These are phyloP conservation scores for Acanthopagrus latus DNA, from an alignment of 2,797 vertebrate species.

Conservation along the genomic window DNA sequence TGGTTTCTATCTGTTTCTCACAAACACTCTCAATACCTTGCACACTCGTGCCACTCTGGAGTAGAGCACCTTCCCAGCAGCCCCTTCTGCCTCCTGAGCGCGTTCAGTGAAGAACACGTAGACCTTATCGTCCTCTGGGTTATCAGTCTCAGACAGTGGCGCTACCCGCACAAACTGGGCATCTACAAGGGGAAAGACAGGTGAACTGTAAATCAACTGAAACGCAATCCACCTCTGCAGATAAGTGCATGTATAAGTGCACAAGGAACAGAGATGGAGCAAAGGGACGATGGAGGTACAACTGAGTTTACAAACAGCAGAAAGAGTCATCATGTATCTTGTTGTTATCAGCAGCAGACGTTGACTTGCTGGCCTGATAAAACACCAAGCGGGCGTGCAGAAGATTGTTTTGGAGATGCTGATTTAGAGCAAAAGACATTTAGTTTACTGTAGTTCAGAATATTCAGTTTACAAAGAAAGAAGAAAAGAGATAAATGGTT, in stretches of 20 bases:
- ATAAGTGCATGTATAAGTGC: slow-evolving; percentile 19
- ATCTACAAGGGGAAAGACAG: slow-evolving; percentile 70
- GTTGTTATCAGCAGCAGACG: slow-evolving; percentile 64
- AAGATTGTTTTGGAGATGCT: slow-evolving; percentile 42
- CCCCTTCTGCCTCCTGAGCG: slow-evolving; percentile 87
- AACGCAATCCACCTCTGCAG: background rate
- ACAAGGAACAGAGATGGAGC: background rate
- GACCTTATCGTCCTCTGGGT: slow-evolving; percentile 89
- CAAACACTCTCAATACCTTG: slow-evolving; percentile 78
- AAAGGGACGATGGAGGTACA: slow-evolving; percentile 10
- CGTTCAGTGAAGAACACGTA: slow-evolving; percentile 90
- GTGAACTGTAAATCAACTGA: slow-evolving; percentile 12
- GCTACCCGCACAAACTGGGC: slow-evolving; percentile 88
- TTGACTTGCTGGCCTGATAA: slow-evolving; percentile 47
- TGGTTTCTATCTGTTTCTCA: slow-evolving; percentile 26
- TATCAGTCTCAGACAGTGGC: slow-evolving; percentile 89
- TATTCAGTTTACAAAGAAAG: slow-evolving; percentile 45
- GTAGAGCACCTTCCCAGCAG: slow-evolving; percentile 87
- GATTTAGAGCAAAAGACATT: slow-evolving; percentile 28
- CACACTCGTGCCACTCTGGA: slow-evolving; percentile 88
- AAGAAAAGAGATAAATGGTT: background rate
- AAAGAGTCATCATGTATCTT: slow-evolving; percentile 54
- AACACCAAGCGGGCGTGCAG: slow-evolving; percentile 31
- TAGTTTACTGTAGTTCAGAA: slow-evolving; percentile 21
- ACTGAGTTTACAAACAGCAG: slow-evolving; percentile 54